Base-by-base conservation (phyloP, 2,797 vertebrate species). In the Pangasius larnaudii region DNA sequence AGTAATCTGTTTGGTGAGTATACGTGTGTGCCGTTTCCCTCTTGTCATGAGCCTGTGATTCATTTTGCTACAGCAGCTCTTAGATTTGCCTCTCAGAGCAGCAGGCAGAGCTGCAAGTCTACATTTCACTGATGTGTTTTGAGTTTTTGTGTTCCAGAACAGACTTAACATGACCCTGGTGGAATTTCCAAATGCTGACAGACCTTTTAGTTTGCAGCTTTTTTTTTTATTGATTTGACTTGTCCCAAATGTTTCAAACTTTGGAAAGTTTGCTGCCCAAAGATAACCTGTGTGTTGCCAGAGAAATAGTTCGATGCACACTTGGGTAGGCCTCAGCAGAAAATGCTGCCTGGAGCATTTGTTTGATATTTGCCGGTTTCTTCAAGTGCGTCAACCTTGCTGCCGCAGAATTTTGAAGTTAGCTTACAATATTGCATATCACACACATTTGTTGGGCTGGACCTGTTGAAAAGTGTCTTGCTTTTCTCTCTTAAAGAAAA, bases 1-100 rank as follows among this genome's bases (percentile, higher is more conserved):
- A 99, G 98, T 95, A 99, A 98, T 97, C 97, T 99, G 92, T 99
- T 99, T 95, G 98, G 98, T 99, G 94, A 98, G 98, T 97, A 94
- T 79, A 4, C 4, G n/a, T 4, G 71, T 27, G 53, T 85, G 78
- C 81, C 3, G 82, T 53, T 30, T 69, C 56, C 81, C 86, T 71
- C 65, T 83, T 30, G 69, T 49, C 81, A 33, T 51, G 6, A 67
- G 33, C 58, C 81, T 92, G 91, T 93, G 91, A 93, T 94, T 92
- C 89, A 71, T 56, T 75, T 86, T 33, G 86, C 91, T 84, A 84
- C 89, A 88, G 91, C 89, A 89, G 90, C 89, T 86, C 84, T 91
- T 85, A 88, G 91, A 90, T 93, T 91, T 92, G 93, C 90, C 90
- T 92, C 94, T 94, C 91, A 89, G 92, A 94, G 92, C 92, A 93